Evolutionary conservation across 2,797 vertebrate species (phyloP).

Genomic region (Discoglossus pictus): DNA sequence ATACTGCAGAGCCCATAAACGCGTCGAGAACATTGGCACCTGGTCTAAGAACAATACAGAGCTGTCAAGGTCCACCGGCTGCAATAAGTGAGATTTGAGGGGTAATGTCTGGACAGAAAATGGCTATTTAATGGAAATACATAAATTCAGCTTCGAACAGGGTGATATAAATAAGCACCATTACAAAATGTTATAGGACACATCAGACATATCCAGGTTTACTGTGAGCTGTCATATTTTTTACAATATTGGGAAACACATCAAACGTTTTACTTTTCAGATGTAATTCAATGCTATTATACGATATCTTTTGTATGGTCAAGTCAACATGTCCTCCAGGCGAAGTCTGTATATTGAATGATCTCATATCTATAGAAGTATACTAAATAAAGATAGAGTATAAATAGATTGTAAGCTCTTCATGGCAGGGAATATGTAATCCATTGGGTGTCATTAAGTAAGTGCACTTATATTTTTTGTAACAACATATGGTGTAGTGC

Average conservation of each 20-base stretch:
- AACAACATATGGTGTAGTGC: no score
- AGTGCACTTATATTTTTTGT: no score
- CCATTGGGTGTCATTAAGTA: no score
- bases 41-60: constrained; percentile 19
- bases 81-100: constrained; percentile 11
- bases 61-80: constrained; percentile 20
- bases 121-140: not conserved
- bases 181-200: not conserved
- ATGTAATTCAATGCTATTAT: no score
- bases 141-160: not conserved
- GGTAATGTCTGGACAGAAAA: not conserved
- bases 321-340: no score
- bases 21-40: constrained; percentile 24
- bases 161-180: not conserved
- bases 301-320: no score
- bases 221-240: not conserved
- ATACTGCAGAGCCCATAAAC: not conserved
- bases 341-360: no score
- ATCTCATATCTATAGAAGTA: no score
- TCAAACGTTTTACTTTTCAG: not conserved
- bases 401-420: no score
- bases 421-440: no score
- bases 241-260: constrained; percentile 3
- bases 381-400: no score
- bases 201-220: no score